A percentile compares a stretch with the other conserved stretches of the same genome.
Conservation (phyloP, 1,140 invertebrate species). For the Carcinoscorpius rotundicauda region DNA sequence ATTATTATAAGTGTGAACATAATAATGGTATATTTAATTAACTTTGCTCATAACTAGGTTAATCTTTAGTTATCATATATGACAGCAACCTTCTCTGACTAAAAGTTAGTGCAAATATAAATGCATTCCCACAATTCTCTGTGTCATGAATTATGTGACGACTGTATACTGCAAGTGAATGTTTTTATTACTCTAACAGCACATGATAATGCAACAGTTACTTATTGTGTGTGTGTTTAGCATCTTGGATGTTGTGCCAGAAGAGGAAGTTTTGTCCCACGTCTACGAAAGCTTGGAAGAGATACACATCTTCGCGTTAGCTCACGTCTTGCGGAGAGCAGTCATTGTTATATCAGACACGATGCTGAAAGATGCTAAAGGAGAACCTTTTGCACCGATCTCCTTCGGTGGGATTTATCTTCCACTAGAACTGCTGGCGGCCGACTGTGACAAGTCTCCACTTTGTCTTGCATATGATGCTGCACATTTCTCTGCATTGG, state of each 20-base stretch:
- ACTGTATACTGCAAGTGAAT: too few relatives aligned
- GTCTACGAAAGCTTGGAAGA: constrained; percentile 72
- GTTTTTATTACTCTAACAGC: neutral
- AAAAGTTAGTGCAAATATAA: too few relatives aligned
- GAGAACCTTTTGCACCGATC: constrained; percentile 74
- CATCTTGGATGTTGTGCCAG: neutral
- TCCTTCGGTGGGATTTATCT: constrained; percentile 81
- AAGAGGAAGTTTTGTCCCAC: constrained; percentile 14
- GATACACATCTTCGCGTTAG: constrained; percentile 71
- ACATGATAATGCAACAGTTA: neutral
- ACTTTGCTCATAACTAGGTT: too few relatives aligned
- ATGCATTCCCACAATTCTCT: too few relatives aligned
- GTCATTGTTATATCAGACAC: constrained; percentile 78
- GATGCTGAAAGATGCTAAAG: constrained; percentile 61
- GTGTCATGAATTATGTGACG: too few relatives aligned
- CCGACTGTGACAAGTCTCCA: constrained; percentile 56
- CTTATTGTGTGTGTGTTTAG: neutral
- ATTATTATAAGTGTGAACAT: too few relatives aligned
- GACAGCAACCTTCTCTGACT: too few relatives aligned
- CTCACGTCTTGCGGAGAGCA: constrained; percentile 65
- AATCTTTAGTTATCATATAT: too few relatives aligned
- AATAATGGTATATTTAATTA: too few relatives aligned
- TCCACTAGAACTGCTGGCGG: constrained; percentile 55
- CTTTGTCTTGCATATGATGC: constrained; percentile 73
- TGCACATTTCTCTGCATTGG: constrained; percentile 76